These are phyloP conservation scores for Eumacrocentrus americanus DNA, from an alignment of 2,888 invertebrate species.

Conservation along the genomic window DNA sequence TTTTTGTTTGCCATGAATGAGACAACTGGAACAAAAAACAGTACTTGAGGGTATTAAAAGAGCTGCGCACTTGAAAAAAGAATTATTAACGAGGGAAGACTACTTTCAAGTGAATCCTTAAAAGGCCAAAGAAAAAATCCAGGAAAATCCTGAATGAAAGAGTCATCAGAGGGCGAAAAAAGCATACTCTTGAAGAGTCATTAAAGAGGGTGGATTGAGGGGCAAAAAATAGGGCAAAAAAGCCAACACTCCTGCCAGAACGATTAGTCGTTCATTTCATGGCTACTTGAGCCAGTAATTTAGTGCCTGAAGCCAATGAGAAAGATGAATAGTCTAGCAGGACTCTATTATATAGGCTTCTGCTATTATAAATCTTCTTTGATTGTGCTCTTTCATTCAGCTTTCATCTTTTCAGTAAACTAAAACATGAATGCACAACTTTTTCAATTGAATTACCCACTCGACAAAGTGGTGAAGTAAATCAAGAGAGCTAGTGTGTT, in stretches of 20 bases:
- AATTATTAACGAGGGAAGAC: background rate
- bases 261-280: slow-evolving; percentile 3
- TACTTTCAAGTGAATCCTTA: background rate
- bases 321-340: background rate
- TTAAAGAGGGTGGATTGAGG: background rate
- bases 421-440: no score
- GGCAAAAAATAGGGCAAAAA: background rate
- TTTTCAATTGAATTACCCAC: no score
- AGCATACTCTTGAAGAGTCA: background rate
- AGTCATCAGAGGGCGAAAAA: no score
- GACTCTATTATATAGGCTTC: no score
- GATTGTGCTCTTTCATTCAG: no score
- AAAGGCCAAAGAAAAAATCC: background rate
- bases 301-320: background rate
- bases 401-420: no score
- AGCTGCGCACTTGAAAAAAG: background rate
- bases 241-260: background rate
- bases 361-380: no score
- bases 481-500: no score
- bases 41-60: background rate
- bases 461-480: no score
- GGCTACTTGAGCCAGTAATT: background rate
- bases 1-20: background rate
- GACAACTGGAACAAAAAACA: background rate
- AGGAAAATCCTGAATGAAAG: background rate